Conservation (phyloP, 2,797 vertebrate genomes). For the Gymnoscopelus microlampas region DNA sequence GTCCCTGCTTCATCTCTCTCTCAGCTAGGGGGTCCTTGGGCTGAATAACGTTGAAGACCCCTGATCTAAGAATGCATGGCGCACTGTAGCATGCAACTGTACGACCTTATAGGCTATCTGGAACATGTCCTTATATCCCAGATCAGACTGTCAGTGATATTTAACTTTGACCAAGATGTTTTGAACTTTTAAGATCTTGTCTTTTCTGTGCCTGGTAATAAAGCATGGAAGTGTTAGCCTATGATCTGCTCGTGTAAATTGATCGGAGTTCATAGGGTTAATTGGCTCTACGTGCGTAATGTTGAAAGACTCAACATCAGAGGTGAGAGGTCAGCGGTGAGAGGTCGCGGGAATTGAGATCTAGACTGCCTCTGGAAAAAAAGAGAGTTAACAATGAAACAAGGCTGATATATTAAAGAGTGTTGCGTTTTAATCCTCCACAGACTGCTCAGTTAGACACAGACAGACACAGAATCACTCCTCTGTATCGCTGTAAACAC, state of each 20-base stretch:
- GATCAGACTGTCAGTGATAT: constrained; percentile 7
- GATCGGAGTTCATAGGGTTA: constrained; percentile 55
- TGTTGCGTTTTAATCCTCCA: constrained; percentile 16
- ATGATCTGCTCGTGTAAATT: constrained; percentile 49
- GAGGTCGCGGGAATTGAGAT: not conserved
- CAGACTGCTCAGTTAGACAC: constrained; percentile 27
- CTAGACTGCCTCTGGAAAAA: not conserved
- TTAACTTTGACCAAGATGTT: constrained; percentile 31
- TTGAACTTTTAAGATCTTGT: constrained; percentile 15
- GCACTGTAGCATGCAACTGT: no score
- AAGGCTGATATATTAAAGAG: constrained; percentile 46
- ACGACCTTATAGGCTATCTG: no score
- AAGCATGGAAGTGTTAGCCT: constrained; percentile 7
- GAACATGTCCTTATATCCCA: constrained; percentile 15
- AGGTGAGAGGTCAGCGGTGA: constrained; percentile 27
- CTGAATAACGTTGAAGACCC: no score
- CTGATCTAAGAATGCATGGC: no score
- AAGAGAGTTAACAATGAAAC: constrained; percentile 23
- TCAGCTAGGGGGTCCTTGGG: not conserved
- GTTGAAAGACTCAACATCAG: constrained; percentile 36
- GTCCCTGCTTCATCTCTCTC: not conserved
- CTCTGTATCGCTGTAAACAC: constrained; percentile 62
- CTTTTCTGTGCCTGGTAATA: constrained; percentile 42
- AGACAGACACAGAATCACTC: constrained; percentile 32
- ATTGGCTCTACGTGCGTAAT: constrained; percentile 50